Conservation (phyloP, 2,888 invertebrate genomes). For the Bembecia ichneumoniformis region DNA sequence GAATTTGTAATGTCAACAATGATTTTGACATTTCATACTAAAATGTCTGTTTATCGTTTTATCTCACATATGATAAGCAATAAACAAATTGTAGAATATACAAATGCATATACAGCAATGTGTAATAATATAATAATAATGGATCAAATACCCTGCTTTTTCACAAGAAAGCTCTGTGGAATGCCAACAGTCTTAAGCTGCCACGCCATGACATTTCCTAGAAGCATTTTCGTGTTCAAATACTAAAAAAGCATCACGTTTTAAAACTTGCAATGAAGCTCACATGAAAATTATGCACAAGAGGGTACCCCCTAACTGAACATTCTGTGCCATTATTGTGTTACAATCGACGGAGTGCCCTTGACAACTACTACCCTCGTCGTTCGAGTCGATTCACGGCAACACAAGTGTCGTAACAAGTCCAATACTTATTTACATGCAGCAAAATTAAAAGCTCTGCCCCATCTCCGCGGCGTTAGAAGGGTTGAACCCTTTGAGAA, state of each 20-base stretch:
- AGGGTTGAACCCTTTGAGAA: constrained; percentile 69
- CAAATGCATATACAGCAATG: no score
- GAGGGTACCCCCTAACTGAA: constrained; percentile 42
- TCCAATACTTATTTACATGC: constrained; percentile 69
- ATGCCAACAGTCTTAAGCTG: no score
- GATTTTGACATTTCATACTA: no score
- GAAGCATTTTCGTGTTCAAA: constrained; percentile 2
- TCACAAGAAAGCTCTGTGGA: no score
- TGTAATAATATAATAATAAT: no score
- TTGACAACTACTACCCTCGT: constrained; percentile 66
- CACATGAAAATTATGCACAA: constrained; percentile 25
- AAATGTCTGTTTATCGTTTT: no score
- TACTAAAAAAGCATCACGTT: constrained; percentile 3
- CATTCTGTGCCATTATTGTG: constrained; percentile 62
- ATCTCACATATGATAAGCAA: no score
- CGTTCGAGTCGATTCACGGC: constrained; percentile 48
- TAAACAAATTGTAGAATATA: no score
- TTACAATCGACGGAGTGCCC: constrained; percentile 58
- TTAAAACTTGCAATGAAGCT: constrained; percentile 13
- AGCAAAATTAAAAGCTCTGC: constrained; percentile 59
- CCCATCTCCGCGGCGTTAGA: constrained; percentile 55
- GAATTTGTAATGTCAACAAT: no score
- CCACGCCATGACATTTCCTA: neutral
- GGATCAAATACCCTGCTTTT: no score
- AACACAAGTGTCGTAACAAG: constrained; percentile 66